phyloP scores from a whole-genome alignment of 2,797 vertebrate species.

The Enoplosus armatus region DNA sequence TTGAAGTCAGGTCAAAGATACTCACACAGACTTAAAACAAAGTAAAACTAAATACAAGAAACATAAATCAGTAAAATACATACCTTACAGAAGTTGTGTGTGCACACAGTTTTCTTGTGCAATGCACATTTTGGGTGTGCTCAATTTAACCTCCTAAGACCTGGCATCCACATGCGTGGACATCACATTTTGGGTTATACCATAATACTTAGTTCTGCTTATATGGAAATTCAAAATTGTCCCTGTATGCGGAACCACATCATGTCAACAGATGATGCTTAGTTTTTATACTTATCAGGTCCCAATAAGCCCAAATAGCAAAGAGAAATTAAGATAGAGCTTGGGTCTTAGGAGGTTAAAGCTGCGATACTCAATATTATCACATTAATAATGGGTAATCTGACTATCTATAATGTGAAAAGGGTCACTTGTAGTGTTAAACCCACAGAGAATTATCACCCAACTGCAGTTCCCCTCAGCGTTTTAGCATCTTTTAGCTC shows the following conservation, averaged over 20 bases:
- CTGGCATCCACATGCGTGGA: too few species aligned
- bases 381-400: neutral
- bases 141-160: too few species aligned
- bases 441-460: neutral
- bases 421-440: neutral
- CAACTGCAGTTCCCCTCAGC: slow-evolving; percentile 15
- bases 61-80: neutral
- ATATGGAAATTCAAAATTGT: too few species aligned
- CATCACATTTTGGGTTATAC: too few species aligned
- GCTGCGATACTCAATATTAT: neutral
- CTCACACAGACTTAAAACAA: neutral
- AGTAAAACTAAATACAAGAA: neutral
- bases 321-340: too few species aligned
- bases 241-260: too few species aligned
- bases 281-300: too few species aligned
- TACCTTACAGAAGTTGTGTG: neutral
- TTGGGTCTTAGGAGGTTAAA: too few species aligned
- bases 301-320: too few species aligned
- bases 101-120: neutral
- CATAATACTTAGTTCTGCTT: too few species aligned
- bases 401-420: neutral
- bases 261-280: too few species aligned
- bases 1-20: slow-evolving; percentile 2
- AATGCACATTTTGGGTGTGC: neutral
- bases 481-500: slow-evolving; percentile 16